phyloP scores from a whole-genome alignment of 2,888 invertebrate species.

The Eucriotettix oculatus region DNA sequence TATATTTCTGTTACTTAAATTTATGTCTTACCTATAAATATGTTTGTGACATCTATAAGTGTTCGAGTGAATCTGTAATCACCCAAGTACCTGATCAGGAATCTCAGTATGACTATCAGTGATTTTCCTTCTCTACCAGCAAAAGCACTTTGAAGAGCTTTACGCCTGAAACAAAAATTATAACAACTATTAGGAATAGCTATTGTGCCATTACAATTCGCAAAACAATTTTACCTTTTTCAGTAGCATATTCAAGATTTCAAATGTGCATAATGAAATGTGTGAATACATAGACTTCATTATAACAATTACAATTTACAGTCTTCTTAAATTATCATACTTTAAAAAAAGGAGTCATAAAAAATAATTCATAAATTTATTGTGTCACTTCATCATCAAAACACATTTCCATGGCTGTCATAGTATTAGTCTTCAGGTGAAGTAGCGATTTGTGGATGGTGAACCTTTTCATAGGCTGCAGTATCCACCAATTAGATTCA shows the following conservation, averaged over 20 bases:
- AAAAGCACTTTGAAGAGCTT: constrained; percentile 59
- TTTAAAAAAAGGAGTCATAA: no score
- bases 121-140: constrained; percentile 51
- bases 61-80: constrained; percentile 57
- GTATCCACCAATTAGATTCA: no score
- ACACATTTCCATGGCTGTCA: no score
- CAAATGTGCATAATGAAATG: background rate
- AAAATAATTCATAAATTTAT: no score
- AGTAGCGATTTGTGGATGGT: no score
- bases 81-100: constrained; percentile 55
- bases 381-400: no score
- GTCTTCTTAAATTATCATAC: no score
- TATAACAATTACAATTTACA: no score
- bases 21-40: constrained; percentile 42
- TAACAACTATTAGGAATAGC: background rate
- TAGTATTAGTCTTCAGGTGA: no score
- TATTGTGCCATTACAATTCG: background rate
- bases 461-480: no score
- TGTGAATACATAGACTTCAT: no score
- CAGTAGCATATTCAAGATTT: background rate
- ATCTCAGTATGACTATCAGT: constrained; percentile 50
- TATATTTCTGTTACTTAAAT: no score
- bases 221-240: background rate
- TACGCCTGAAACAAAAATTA: constrained; percentile 33
- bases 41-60: constrained; percentile 54